Evolutionary conservation across 2,797 vertebrate genomes (phyloP).

Genomic region (Pelodytes ibericus): DNA sequence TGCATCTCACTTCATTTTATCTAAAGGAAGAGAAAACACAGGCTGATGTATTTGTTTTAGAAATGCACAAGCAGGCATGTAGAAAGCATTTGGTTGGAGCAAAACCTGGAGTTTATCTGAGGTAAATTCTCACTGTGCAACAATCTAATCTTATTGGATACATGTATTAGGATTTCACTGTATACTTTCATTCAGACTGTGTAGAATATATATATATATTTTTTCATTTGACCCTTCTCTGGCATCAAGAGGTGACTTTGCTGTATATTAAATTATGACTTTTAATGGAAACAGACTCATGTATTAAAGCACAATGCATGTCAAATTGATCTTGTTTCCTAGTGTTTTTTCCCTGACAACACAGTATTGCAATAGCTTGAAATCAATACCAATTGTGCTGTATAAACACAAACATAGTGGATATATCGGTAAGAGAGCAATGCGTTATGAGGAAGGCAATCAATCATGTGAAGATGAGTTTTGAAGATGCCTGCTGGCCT

Average conservation of each 20-base stretch:
- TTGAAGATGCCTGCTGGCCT: no score
- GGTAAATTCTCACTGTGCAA: background rate
- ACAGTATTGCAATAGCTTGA: slow-evolving; percentile 7
- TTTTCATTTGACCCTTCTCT: background rate
- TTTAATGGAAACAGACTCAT: background rate
- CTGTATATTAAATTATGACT: background rate
- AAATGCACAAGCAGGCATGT: background rate
- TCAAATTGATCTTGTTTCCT: background rate
- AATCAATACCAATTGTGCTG: slow-evolving; percentile 34
- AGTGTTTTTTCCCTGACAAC: background rate
- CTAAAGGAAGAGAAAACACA: background rate
- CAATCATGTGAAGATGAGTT: slow-evolving; percentile 24
- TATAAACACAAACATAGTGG: slow-evolving; percentile 33
- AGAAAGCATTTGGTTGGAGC: background rate
- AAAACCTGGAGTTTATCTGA: slow-evolving; percentile 1
- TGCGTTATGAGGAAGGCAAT: slow-evolving; percentile 8
- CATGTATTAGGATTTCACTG: background rate
- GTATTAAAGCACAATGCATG: background rate
- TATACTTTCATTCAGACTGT: background rate
- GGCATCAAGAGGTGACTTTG: background rate
- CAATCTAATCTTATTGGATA: slow-evolving; percentile 7
- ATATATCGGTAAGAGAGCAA: slow-evolving; percentile 16
- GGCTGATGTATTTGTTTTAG: slow-evolving; percentile 6
- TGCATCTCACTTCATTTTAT: slow-evolving; percentile 5
- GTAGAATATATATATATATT: background rate